Evolutionary conservation across 1,140 invertebrate genomes (phyloP), one percentile per base, ranked within the genome.

Genomic region (Pseudoatta argentina): DNA sequence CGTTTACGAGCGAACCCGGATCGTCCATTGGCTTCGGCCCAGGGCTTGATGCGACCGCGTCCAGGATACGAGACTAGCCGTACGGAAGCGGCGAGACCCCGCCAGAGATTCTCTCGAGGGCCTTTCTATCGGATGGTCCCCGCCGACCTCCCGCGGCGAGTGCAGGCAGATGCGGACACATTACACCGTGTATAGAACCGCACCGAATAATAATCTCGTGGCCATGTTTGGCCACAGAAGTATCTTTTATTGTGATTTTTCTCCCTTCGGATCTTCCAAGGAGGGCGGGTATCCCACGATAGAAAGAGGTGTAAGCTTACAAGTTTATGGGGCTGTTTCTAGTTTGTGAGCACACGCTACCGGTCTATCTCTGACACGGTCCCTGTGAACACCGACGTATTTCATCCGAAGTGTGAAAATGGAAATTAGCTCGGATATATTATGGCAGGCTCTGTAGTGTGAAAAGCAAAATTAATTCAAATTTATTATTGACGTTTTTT

Each of bases 161-260:
- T 77, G 88, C 78, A 76, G 89, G 93, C 94, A 95, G 94, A 95
- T 95, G 94, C 91, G 88, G 91, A 91, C 92, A 92, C 90, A 89
- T 91, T 91, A 91, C 82, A 85, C 67, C 89, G 77, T 76, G 72
- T 83, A 90, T 77, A 90, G 21, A 75, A 67, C 27, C 75, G 69
- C 63, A 61, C 48, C 77, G 78, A 57, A 91, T 91, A 91, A 89
- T 91, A 91, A 91, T 85, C 86, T 93, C 91, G 91, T 91, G 76
- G 85, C 44, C 79, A 87, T 94, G 93, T 95, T 95, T 95, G 92
- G 93, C 94, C 94, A 93, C 94, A 95, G 91, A 94, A 95, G 94
- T 94, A 93, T 94, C 92, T 93, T 93, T 93, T 93, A 93, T 93
- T 93, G 87, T 92, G 86, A 91, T 90, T 90, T 61, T 61, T 72